Evolutionary conservation across 2,888 invertebrate genomes (phyloP).

Genomic region (Cataglyphis albicans): DNA sequence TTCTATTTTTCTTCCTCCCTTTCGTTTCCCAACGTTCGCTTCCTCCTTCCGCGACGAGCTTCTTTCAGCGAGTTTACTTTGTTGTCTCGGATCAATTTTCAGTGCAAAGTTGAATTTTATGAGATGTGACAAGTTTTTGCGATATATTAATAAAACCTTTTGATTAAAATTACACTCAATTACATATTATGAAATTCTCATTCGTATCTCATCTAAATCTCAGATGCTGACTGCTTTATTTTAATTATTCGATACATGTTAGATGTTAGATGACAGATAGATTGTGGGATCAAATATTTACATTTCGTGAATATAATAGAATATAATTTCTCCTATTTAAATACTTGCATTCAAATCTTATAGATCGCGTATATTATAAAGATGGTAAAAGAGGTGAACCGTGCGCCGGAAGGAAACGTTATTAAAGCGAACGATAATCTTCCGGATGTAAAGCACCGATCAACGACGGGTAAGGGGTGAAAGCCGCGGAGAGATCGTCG

Average conservation of each 20-base stretch:
- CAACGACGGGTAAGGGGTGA: constrained; percentile 44
- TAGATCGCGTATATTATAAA: constrained; percentile 42
- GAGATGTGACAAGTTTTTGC: constrained; percentile 13
- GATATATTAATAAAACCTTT: background rate
- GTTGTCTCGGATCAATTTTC: constrained; percentile 14
- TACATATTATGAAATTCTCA: background rate
- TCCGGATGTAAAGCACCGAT: constrained; percentile 69
- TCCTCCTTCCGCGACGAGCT: constrained; percentile 25
- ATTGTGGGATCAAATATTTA: background rate
- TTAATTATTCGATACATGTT: background rate
- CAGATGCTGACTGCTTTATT: background rate
- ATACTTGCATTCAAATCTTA: constrained; percentile 32
- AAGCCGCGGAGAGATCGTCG: constrained; percentile 17
- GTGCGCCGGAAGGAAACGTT: constrained; percentile 63
- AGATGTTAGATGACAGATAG: background rate
- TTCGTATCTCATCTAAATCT: background rate
- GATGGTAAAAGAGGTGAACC: constrained; percentile 53
- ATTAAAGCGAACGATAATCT: constrained; percentile 73
- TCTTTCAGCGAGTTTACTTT: constrained; percentile 31
- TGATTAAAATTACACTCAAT: background rate
- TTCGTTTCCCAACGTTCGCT: constrained; percentile 65
- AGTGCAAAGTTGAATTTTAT: background rate
- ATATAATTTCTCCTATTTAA: background rate
- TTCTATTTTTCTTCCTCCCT: constrained; percentile 57
- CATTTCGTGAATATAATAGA: background rate